Base-by-base conservation (phyloP, 2,888 invertebrate species). In the Athripsodes cinereus region DNA sequence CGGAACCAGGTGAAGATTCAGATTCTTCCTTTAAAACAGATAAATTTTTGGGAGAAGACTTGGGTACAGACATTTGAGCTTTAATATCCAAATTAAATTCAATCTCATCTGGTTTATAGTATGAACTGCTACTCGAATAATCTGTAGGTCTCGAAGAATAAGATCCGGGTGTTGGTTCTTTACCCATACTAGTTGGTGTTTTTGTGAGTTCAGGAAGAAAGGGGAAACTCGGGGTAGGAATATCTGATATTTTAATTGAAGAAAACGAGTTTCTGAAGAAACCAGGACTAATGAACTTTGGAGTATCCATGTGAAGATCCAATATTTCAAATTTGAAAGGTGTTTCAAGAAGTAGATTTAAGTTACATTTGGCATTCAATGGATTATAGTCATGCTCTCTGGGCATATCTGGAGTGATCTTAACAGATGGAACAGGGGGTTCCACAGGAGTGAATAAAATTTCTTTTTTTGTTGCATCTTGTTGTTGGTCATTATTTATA, bases 71-170 rank as follows among this genome's bases (percentile, higher is more conserved):
- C n/a, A 13, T 16, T 13, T n/a, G 31, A 46, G 68, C 68, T 2
- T 66, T 67, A 60, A 70, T 68, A 34, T 70, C 66, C 8, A 53
- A 21, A 22, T 31, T 50, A 44, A 53, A 72, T 65, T 83, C 83
- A 57, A 81, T 80, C 65, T 84, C 83, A 66, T 84, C 84, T 0
- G 84, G 84, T 61, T 81, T 80, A 65, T 84, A 84, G 66, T 84
- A 84, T 2, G 83, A 83, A 2, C 83, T 79, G 3, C 83, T 76
- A 56, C 83, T 82, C 8, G 83, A 83, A 69, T 83, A 83, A 65
- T 83, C 83, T 1, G 82, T 82, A 44, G 75, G 76, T 5, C 78
- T 71, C 22, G 76, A 76, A 11, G 74, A 72, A 66, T 75, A 78
- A 2, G 76, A 73, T 1, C 74, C 74, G 13, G 78, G 78, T 1